phyloP scores from a whole-genome alignment of 2,113 vertebrate genomes.

The Microcebus griseorufus region DNA sequence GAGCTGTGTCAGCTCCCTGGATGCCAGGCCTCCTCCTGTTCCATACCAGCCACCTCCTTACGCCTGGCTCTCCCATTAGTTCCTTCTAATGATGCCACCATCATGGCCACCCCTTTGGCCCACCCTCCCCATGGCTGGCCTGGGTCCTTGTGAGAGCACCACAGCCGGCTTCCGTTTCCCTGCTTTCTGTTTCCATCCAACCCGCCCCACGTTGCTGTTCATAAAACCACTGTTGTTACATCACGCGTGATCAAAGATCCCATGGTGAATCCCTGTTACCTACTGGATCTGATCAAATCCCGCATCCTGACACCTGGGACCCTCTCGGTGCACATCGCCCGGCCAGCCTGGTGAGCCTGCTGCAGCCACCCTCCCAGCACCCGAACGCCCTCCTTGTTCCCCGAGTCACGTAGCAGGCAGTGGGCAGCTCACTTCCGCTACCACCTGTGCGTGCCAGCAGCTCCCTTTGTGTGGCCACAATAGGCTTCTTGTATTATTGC shows the following conservation, averaged over 20 bases:
- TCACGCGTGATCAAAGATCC: neutral
- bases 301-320: neutral
- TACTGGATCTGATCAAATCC: too few species aligned
- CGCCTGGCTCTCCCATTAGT: fast-evolving
- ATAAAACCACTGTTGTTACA: neutral
- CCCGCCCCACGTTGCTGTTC: neutral
- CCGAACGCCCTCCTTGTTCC: neutral
- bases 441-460: neutral
- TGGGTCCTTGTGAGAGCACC: too few species aligned
- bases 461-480: neutral
- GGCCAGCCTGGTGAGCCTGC: too few species aligned
- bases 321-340: neutral
- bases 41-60: neutral
- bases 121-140: neutral
- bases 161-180: neutral
- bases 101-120: neutral
- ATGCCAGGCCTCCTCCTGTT: fast-evolving
- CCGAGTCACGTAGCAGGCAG: fast-evolving
- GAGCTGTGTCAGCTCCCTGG: fast-evolving
- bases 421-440: fast-evolving
- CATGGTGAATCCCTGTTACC: fast-evolving
- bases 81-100: fast-evolving
- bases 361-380: fast-evolving
- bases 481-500: neutral
- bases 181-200: neutral